Evolutionary conservation across 2,797 vertebrate genomes (phyloP).

Genomic region (Ibycter americanus): DNA sequence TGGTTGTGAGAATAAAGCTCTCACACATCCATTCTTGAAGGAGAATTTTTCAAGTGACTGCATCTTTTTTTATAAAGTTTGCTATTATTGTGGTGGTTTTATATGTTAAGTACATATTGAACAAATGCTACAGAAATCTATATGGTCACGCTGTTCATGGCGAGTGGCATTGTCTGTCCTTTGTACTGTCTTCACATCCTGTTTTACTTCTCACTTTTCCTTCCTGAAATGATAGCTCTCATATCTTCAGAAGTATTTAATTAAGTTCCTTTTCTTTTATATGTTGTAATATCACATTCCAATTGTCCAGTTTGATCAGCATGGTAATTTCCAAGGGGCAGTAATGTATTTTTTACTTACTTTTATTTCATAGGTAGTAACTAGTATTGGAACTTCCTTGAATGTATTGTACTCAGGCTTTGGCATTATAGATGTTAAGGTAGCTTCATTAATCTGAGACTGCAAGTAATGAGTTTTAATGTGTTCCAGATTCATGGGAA

Average conservation of each 20-base stretch:
- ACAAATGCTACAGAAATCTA: not conserved
- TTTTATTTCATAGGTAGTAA: conserved; percentile 21
- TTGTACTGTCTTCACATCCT: not conserved
- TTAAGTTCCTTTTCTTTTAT: not conserved
- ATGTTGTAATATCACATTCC: not conserved
- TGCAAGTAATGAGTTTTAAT: not conserved
- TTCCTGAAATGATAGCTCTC: not conserved
- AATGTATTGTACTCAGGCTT: conserved; percentile 2
- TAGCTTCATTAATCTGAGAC: not conserved
- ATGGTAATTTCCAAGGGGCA: not conserved
- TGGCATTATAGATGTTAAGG: conserved; percentile 3
- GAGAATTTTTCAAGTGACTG: not conserved
- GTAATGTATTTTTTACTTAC: not conserved
- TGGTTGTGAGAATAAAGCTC: not conserved
- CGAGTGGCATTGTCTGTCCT: not conserved
- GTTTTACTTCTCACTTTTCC: not conserved
- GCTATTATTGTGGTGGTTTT: not conserved
- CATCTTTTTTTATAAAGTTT: not conserved
- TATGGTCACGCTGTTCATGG: not conserved
- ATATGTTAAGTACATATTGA: not conserved
- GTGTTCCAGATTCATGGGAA: not conserved
- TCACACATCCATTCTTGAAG: not conserved
- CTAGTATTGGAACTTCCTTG: conserved; percentile 16
- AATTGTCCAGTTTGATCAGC: not conserved
- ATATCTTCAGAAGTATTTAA: not conserved